Conservation (phyloP, 2,797 vertebrate species). For the Danio choprae region DNA sequence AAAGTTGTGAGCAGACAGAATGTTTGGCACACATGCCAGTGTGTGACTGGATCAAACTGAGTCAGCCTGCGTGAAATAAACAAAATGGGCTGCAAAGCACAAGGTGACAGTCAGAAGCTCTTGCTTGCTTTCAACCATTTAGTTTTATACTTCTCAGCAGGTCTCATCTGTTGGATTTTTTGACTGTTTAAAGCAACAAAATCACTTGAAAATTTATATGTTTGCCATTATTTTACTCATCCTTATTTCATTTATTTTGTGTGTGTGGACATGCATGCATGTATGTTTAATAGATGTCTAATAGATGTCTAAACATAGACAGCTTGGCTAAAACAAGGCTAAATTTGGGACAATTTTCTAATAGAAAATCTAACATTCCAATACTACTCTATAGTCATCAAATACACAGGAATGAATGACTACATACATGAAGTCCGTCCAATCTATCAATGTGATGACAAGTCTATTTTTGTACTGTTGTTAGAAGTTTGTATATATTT, state of each 20-base stretch:
- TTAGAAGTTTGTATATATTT: too few relatives aligned
- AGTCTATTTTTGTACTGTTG: too few relatives aligned
- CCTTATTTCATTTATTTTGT: background rate
- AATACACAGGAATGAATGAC: too few relatives aligned
- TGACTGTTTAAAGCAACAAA: background rate
- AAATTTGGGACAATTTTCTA: too few relatives aligned
- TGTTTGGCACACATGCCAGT: constrained; percentile 36
- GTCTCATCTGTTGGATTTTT: background rate
- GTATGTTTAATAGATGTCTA: too few relatives aligned
- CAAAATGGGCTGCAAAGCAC: constrained; percentile 12
- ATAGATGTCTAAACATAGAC: too few relatives aligned
- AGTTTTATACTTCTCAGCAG: background rate
- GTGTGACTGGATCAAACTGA: constrained; percentile 40
- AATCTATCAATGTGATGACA: too few relatives aligned
- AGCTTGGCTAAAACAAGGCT: too few relatives aligned
- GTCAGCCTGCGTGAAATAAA: background rate
- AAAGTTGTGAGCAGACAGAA: background rate
- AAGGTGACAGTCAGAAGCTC: constrained; percentile 38
- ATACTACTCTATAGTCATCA: too few relatives aligned
- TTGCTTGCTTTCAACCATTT: constrained; percentile 21
- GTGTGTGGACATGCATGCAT: too few relatives aligned
- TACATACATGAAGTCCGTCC: too few relatives aligned
- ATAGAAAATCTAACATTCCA: too few relatives aligned
- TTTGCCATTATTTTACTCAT: background rate
- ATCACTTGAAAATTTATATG: background rate